phyloP scores from a whole-genome alignment of 2,797 vertebrate species.

The Lacerta agilis region DNA sequence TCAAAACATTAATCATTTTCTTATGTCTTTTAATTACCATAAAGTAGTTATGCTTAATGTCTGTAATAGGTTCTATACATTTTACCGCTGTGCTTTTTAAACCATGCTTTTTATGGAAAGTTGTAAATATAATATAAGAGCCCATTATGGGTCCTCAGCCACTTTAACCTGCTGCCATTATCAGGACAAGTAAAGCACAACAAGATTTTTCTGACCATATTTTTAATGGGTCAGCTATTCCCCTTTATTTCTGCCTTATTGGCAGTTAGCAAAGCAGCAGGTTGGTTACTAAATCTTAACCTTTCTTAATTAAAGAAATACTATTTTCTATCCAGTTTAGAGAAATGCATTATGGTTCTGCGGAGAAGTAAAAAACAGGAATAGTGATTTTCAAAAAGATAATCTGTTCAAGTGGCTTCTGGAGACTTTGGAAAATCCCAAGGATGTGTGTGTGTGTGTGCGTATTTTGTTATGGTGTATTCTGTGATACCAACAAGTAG shows the following conservation, averaged over 20 bases:
- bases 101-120: conserved; percentile 54
- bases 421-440: not conserved
- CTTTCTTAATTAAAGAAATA: conserved; percentile 34
- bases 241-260: not conserved
- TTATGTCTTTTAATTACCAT: conserved; percentile 66
- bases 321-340: conserved; percentile 11
- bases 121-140: conserved; percentile 50
- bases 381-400: not conserved
- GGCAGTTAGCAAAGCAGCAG: conserved; percentile 22
- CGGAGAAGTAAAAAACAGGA: not conserved
- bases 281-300: conserved; percentile 1
- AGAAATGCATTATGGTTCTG: not conserved
- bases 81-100: conserved; percentile 63
- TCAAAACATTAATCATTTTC: conserved; percentile 70
- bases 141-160: conserved; percentile 28
- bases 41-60: conserved; percentile 56
- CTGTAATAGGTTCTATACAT: conserved; percentile 66
- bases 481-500: not conserved
- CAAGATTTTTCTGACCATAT: conserved; percentile 35
- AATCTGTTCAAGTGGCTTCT: not conserved
- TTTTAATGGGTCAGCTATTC: conserved; percentile 23
- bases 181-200: conserved; percentile 18
- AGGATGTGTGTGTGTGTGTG: not conserved
- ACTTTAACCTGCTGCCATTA: conserved; percentile 39
- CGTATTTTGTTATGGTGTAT: not conserved